phyloP scores from a whole-genome alignment of 2,797 vertebrate genomes.

The Cichlasoma orientale region DNA sequence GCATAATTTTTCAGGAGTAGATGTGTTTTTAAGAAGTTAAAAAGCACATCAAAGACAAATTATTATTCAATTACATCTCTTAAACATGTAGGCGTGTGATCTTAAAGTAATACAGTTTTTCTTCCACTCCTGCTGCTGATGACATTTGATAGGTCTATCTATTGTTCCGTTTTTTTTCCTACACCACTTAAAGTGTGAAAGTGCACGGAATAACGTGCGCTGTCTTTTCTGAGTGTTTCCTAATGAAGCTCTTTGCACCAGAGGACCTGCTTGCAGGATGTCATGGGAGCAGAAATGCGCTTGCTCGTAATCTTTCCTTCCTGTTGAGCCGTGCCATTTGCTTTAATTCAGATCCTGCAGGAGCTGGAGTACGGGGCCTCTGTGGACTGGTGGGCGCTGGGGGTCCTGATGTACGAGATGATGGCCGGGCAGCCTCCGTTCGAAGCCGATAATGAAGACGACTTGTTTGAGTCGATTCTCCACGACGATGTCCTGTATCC shows the following conservation, averaged over 20 bases:
- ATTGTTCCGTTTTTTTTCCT: background rate
- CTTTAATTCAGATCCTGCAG: slow-evolving; percentile 88
- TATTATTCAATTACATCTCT: background rate
- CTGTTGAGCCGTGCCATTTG: background rate
- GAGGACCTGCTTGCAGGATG: rapidly evolving
- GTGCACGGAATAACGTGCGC: background rate
- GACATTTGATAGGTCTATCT: background rate
- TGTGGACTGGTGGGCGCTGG: slow-evolving; percentile 98
- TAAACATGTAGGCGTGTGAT: background rate
- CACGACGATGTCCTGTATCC: slow-evolving; percentile 98
- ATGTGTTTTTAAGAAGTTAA: background rate
- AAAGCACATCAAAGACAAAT: background rate
- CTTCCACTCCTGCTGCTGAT: background rate
- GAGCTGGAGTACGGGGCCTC: slow-evolving; percentile 96
- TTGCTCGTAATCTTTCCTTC: background rate
- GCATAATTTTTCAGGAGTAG: background rate
- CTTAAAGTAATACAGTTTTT: background rate
- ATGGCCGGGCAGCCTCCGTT: slow-evolving; percentile 98
- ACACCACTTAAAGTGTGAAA: background rate
- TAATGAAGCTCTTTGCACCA: background rate
- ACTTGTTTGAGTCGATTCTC: slow-evolving; percentile 97
- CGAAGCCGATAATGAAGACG: slow-evolving; percentile 96
- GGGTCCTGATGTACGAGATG: slow-evolving; percentile 99
- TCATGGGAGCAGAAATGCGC: background rate
- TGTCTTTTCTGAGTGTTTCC: no score